These are phyloP conservation scores for Neosalanx taihuensis DNA, from an alignment of 2,797 vertebrate genomes.

Conservation along the genomic window DNA sequence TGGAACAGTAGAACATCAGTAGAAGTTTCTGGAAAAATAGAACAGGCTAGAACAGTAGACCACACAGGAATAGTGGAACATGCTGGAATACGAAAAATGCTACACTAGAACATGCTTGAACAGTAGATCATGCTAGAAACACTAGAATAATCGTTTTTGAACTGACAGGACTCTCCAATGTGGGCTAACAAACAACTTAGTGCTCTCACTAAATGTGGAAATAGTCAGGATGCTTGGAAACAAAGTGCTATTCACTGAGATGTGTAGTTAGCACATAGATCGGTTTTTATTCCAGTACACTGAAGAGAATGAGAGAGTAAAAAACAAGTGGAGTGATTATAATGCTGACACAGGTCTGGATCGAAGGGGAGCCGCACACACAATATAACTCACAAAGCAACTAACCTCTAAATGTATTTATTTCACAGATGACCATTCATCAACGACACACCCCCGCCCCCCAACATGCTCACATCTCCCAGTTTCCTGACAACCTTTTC, in stretches of 20 bases:
- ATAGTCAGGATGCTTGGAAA: neutral
- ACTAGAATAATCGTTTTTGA: too few species aligned
- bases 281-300: neutral
- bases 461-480: neutral
- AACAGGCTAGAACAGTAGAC: neutral
- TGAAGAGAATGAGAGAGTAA: neutral
- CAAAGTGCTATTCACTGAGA: neutral
- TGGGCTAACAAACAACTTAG: too few species aligned
- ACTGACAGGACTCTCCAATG: too few species aligned
- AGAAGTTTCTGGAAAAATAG: too few species aligned
- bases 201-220: neutral
- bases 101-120: neutral
- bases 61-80: too few species aligned
- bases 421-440: conserved; percentile 29
- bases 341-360: neutral
- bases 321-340: neutral
- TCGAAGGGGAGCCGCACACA: neutral
- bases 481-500: neutral
- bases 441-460: conserved; percentile 27
- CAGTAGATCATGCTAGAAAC: neutral
- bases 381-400: neutral
- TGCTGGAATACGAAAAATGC: too few species aligned
- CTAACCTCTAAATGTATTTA: conserved; percentile 10
- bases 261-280: neutral
- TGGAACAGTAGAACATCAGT: neutral